A percentile compares a stretch with the other conserved stretches of the same genome.
These are phyloP conservation scores for Melanaphis sacchari DNA, from an alignment of 1,140 invertebrate genomes.

Conservation along the genomic window DNA sequence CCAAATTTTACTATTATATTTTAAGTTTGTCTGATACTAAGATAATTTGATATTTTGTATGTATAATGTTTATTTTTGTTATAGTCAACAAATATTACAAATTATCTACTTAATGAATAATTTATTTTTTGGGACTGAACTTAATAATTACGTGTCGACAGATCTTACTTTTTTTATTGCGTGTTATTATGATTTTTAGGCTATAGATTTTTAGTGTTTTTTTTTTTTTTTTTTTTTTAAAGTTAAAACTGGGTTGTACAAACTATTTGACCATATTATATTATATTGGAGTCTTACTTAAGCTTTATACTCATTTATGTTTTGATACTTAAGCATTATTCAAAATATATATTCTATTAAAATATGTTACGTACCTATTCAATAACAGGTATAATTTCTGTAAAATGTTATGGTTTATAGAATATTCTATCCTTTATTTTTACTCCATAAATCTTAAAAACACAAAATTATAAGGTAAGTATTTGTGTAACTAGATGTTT, in stretches of 20 bases:
- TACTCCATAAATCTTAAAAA: neutral
- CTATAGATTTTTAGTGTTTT: conserved; percentile 1
- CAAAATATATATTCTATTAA: conserved; percentile 5
- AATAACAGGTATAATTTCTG: neutral
- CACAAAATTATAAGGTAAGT: conserved; percentile 29
- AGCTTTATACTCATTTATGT: conserved; percentile 42
- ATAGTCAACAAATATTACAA: conserved; percentile 50
- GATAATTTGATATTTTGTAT: conserved; percentile 18
- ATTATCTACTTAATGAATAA: conserved; percentile 54
- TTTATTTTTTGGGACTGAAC: conserved; percentile 38
- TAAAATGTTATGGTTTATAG: neutral
- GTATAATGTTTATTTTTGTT: conserved; percentile 7
- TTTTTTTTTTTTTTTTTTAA: neutral
- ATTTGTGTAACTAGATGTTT: conserved; percentile 26
- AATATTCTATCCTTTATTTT: neutral
- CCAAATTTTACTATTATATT: conserved; percentile 56
- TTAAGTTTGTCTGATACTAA: conserved; percentile 41
- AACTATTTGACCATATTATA: conserved; percentile 7
- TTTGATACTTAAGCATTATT: neutral
- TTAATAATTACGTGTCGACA: conserved; percentile 43
- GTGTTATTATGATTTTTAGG: conserved; percentile 39
- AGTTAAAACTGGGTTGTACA: conserved; percentile 24
- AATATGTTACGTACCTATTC: neutral
- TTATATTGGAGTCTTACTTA: conserved; percentile 42
- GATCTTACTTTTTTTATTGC: conserved; percentile 52